phyloP scores from a whole-genome alignment of 1,140 invertebrate species.

The Cyphomyrmex costatus region DNA sequence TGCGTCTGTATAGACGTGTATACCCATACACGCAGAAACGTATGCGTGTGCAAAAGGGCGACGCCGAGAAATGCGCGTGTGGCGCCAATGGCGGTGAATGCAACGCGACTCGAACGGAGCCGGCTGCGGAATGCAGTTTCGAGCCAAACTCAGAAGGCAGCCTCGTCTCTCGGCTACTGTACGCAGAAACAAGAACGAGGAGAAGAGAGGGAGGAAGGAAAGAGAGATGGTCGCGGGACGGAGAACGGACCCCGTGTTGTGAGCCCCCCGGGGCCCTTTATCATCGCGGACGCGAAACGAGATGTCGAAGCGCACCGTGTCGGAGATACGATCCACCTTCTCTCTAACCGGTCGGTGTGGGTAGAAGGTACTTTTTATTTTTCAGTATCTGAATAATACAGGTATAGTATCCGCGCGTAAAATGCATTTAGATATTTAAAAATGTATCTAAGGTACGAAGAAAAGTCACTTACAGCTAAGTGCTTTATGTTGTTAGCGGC shows the following conservation, averaged over 20 bases:
- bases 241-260: constrained; percentile 12
- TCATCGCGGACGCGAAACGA: constrained; percentile 67
- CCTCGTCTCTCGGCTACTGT: constrained; percentile 60
- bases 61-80: constrained; percentile 69
- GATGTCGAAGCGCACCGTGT: constrained; percentile 56
- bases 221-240: neutral
- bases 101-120: constrained; percentile 58
- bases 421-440: neutral
- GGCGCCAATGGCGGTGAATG: constrained; percentile 69
- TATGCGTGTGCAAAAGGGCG: constrained; percentile 51
- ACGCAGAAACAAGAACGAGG: constrained; percentile 55
- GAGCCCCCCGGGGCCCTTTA: constrained; percentile 45
- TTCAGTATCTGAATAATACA: neutral
- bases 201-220: neutral
- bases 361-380: constrained; percentile 13
- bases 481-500: constrained; percentile 17
- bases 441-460: neutral
- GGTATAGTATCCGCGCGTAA: neutral
- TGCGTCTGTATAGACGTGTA: neutral
- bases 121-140: constrained; percentile 71
- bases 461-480: constrained; percentile 7
- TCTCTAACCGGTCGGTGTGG: neutral
- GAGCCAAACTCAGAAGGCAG: constrained; percentile 68
- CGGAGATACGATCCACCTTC: constrained; percentile 43
- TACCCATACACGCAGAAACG: neutral